phyloP scores from a whole-genome alignment of 2,888 invertebrate genomes.

The Lasioglossum marginatum region DNA sequence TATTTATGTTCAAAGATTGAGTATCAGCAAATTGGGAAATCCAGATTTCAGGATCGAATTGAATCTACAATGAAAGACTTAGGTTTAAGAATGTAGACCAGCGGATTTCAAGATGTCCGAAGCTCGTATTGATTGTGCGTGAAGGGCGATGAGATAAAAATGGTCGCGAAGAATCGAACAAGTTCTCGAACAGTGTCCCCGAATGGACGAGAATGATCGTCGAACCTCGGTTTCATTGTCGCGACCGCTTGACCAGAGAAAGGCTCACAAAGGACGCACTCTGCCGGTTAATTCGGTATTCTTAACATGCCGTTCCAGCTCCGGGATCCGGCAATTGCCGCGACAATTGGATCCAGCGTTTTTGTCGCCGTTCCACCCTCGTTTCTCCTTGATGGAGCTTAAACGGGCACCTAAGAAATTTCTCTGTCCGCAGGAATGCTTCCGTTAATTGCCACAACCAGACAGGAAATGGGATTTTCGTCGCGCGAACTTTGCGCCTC shows the following conservation, averaged over 20 bases:
- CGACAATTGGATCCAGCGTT: conserved; percentile 41
- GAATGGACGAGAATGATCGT: neutral
- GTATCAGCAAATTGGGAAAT: too few relatives aligned
- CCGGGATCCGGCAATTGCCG: conserved; percentile 23
- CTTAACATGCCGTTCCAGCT: conserved; percentile 31
- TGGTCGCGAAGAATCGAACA: neutral
- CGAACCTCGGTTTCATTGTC: conserved; percentile 40
- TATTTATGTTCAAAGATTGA: neutral
- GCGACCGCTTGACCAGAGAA: conserved; percentile 9
- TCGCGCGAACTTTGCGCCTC: neutral
- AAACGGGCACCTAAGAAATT: conserved; percentile 16
- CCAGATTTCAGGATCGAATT: too few relatives aligned
- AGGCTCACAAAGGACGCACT: conserved; percentile 49
- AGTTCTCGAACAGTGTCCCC: neutral
- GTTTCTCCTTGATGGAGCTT: neutral
- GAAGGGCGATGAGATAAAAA: neutral
- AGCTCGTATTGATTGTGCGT: neutral
- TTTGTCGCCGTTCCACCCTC: conserved; percentile 1
- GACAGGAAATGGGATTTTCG: conserved; percentile 19
- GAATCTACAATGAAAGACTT: too few relatives aligned
- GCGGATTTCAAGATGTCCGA: neutral
- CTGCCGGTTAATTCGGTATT: conserved; percentile 56
- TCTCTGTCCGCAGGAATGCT: too few relatives aligned
- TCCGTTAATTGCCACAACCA: conserved; percentile 7
- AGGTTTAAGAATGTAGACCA: neutral